A percentile compares a stretch with the other conserved stretches of the same genome.
Conservation (phyloP, 2,113 vertebrate genomes). For the Haemorhous mexicanus region DNA sequence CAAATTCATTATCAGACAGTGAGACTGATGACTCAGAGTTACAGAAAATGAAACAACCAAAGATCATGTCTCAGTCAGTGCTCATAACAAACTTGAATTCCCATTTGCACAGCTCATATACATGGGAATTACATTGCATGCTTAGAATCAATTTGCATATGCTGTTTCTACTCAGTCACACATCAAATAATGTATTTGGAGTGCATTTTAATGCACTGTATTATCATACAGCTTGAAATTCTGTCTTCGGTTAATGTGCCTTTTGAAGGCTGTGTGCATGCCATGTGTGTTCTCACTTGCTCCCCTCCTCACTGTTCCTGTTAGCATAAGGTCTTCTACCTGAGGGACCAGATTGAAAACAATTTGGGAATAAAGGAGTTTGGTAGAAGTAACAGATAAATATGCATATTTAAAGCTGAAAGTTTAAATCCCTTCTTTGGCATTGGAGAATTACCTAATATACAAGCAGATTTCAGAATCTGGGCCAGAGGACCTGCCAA, state of each 20-base stretch:
- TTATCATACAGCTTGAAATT: constrained; percentile 14
- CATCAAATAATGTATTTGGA: constrained; percentile 50
- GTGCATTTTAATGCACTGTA: neutral
- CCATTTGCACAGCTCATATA: constrained; percentile 36
- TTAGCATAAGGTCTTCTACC: neutral
- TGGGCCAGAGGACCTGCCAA: neutral
- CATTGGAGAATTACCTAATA: neutral
- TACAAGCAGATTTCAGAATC: constrained; percentile 1
- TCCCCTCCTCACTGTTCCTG: neutral
- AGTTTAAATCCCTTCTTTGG: neutral
- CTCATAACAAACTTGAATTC: constrained; percentile 43
- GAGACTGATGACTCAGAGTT: constrained; percentile 49
- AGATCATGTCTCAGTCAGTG: constrained; percentile 24
- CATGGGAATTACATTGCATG: neutral
- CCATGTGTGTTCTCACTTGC: neutral
- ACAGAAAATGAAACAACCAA: constrained; percentile 16
- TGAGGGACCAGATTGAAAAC: neutral
- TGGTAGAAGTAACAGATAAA: neutral
- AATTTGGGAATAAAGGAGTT: neutral
- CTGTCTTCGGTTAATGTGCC: neutral
- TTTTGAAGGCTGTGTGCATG: neutral
- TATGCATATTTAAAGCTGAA: neutral
- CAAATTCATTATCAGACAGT: constrained; percentile 49
- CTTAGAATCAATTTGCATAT: constrained; percentile 51
- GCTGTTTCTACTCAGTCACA: constrained; percentile 37